phyloP scores from a whole-genome alignment of 2,113 vertebrate species.

The Lophochroa leadbeateri region DNA sequence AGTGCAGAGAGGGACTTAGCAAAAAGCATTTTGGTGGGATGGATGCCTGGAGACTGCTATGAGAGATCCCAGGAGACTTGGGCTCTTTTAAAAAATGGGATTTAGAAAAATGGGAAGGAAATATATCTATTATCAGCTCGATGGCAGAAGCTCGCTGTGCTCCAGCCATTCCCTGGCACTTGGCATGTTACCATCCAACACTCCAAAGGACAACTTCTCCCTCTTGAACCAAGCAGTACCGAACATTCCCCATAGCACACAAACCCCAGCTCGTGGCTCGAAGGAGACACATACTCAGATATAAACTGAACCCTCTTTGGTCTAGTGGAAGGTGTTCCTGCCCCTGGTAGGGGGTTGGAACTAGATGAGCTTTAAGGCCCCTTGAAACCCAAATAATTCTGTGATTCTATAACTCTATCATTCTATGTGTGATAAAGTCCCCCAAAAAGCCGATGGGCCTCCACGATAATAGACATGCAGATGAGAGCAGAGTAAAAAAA shows the following conservation, averaged over 20 bases:
- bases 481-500: background rate
- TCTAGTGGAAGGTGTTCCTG: background rate
- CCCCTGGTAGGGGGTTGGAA: background rate
- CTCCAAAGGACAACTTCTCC: background rate
- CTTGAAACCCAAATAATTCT: background rate
- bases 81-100: background rate
- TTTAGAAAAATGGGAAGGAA: background rate
- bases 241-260: fast-evolving
- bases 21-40: background rate
- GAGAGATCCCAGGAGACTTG: background rate
- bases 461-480: background rate
- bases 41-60: background rate
- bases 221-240: fast-evolving
- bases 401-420: background rate
- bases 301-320: background rate
- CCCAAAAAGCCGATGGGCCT: background rate
- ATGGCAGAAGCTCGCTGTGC: background rate
- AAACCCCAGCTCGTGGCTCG: fast-evolving
- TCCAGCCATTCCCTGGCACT: background rate
- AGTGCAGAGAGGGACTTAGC: background rate
- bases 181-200: background rate
- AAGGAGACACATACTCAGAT: background rate
- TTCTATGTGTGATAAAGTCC: background rate
- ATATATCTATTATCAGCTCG: background rate
- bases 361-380: background rate